phyloP scores from a whole-genome alignment of 2,113 vertebrate genomes.

The Ctenomys sociabilis region DNA sequence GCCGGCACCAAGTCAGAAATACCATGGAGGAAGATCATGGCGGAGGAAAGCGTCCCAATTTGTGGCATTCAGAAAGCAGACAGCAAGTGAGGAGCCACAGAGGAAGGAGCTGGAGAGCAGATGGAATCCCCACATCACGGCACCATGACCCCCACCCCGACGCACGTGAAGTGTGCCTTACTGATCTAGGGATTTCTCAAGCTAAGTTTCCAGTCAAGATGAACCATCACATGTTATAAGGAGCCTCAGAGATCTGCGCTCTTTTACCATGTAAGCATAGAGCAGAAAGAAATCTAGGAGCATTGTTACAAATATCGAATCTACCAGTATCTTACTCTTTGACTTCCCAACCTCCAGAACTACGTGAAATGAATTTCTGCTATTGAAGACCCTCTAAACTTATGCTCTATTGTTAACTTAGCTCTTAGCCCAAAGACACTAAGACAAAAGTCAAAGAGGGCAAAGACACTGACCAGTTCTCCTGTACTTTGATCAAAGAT shows the following conservation, averaged over 20 bases:
- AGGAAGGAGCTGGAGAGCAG: background rate
- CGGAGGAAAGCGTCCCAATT: background rate
- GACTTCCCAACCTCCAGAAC: background rate
- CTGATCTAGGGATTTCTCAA: background rate
- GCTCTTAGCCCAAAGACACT: background rate
- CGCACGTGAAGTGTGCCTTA: background rate
- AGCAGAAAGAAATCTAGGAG: background rate
- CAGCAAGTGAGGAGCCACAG: background rate
- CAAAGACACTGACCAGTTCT: accelerated
- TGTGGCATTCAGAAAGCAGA: background rate
- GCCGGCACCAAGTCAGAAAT: background rate
- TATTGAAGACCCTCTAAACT: background rate
- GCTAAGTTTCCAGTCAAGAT: background rate
- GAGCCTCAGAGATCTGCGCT: background rate
- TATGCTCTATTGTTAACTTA: no score
- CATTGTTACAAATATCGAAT: accelerated
- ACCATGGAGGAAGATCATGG: background rate
- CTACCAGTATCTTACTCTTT: background rate
- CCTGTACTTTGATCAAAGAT: background rate
- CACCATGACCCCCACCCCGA: no score
- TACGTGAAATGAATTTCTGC: background rate
- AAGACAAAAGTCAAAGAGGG: background rate
- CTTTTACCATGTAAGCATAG: background rate
- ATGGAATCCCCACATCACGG: background rate
- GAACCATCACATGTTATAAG: background rate